Evolutionary conservation across 2,888 invertebrate genomes (phyloP), one percentile per base, ranked within the genome.

Genomic region (Drosophila monieri): DNA sequence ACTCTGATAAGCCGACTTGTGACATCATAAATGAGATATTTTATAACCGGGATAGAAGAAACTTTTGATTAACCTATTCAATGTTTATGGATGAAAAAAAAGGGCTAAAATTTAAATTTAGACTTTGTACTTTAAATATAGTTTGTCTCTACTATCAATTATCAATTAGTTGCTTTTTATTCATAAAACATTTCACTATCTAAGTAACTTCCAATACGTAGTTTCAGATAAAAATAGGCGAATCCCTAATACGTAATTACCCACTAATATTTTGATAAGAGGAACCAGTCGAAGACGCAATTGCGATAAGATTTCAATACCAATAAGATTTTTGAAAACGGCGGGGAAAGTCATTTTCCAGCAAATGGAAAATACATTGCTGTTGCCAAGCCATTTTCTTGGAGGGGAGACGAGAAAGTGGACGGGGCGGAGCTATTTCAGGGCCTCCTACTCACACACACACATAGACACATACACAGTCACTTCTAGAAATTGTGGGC

Each of bases 401-500:
- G 10, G 8, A 12, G 21, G 21, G 32, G 12, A 18, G n/a, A 15
- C 37, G 10, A 10, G 52, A 15, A 35, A n/a, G 30, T n/a, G 23
- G 53, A 21, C 18, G 23, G 39, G 37, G 30, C 56, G 49, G 32
- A 39, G 62, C 52, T 77, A 78, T 78, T 78, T 78, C 72, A 73
- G 59, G 61, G 49, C 51, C 32, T n/a, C 21, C 15, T 27, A 52
- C 14, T 6, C 14, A 9, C 46, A 35, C 48, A 60, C 9, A 73
- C 14, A 52, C 14, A 12, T 39, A 57, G 46, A 35, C 52, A 60
- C 9, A 73, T 44, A 47, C 23, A 53, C 44, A 54, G 10, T 46
- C 37, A 60, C 41, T 83, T 81, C 75, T 80, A 85, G 79, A 81
- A 78, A 57, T 47, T 68, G 51, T 21, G 35, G 49, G 56, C 58